These are phyloP conservation scores for Rambutsinella grinnellia DNA, from an alignment of 2,888 invertebrate species.

Conservation along the genomic window DNA sequence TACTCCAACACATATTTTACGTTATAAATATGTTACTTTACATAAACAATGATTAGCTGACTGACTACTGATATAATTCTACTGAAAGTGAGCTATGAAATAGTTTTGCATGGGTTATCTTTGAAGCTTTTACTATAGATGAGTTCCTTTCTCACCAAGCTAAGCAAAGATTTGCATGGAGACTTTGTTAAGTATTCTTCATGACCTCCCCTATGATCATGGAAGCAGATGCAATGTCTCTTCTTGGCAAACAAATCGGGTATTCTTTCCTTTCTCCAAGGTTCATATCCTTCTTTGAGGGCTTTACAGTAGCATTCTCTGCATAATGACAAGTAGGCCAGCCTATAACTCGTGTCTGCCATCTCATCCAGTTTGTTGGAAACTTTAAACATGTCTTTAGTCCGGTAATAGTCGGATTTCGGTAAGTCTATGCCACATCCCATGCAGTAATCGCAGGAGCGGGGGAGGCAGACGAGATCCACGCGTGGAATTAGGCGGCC, in stretches of 20 bases:
- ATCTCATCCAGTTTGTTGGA: neutral
- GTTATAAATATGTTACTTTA: too few relatives aligned
- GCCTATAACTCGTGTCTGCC: neutral
- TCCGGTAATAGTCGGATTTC: conserved; percentile 25
- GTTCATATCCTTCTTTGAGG: conserved; percentile 2
- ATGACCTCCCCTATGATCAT: conserved; percentile 25
- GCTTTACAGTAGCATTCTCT: conserved; percentile 11
- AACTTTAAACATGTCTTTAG: conserved; percentile 9
- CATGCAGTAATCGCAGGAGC: conserved; percentile 6
- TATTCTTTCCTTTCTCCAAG: neutral
- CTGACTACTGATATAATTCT: too few relatives aligned
- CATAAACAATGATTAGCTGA: too few relatives aligned
- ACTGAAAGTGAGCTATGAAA: too few relatives aligned
- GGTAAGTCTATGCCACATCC: neutral
- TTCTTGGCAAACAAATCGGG: conserved; percentile 15
- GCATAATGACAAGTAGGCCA: conserved; percentile 15
- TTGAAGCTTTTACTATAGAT: conserved; percentile 11
- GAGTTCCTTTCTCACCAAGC: conserved; percentile 19
- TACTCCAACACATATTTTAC: too few relatives aligned
- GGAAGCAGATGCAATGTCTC: conserved; percentile 17
- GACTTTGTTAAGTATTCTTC: conserved; percentile 8
- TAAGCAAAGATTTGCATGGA: conserved; percentile 6
- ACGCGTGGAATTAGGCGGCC: conserved; percentile 26
- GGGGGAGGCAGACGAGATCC: conserved; percentile 7
- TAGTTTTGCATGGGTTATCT: conserved; percentile 31